Evolutionary conservation across 2,113 vertebrate species (phyloP), one percentile per base, ranked within the genome.

Genomic region (Serilophus lunatus): DNA sequence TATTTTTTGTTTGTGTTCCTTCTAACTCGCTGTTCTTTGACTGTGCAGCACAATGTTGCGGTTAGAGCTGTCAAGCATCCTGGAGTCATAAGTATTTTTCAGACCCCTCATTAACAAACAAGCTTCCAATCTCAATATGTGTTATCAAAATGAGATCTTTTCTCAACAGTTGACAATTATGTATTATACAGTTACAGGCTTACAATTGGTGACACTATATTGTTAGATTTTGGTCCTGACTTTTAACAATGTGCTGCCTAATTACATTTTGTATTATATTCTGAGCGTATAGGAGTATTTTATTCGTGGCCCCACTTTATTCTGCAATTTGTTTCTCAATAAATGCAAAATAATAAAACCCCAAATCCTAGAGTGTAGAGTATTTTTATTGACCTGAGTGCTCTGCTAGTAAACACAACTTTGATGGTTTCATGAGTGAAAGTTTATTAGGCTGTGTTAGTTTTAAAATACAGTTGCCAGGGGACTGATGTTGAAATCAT

Each of bases 81-180:
- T 95, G 96, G 94, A 97, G 91, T 94, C 96, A 22, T 94, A 96
- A 96, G 96, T 95, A 94, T 97, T 97, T 98, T 97, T 97, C 95
- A 97, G 97, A 97, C 87, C 86, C 51, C 84, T 96, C 94, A 92
- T 96, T 95, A 97, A 92, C 91, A 96, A 95, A 89, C 95, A 97
- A 82, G 82, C 97, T 97, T 94, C 95, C 92, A 93, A 95, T 93
- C 97, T 98, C 97, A 96, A 97, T 97, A 96, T 95, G 96, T 88
- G 80, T 97, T 98, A 98, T 97, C 98, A 98, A 98, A 98, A 98
- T 97, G 97, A 98, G 97, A 97, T 98, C 97, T 98, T 97, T 97
- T 96, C 95, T 95, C 97, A 97, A 95, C 96, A 96, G 97, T 79
- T 98, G 97, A 98, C 97, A 97, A 97, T 98, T 97, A 96, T 69